Percentiles rank a stretch among this genome's conserved stretches.
phyloP scores from a whole-genome alignment of 1,140 invertebrate species.

The Sarcophaga peregrina region DNA sequence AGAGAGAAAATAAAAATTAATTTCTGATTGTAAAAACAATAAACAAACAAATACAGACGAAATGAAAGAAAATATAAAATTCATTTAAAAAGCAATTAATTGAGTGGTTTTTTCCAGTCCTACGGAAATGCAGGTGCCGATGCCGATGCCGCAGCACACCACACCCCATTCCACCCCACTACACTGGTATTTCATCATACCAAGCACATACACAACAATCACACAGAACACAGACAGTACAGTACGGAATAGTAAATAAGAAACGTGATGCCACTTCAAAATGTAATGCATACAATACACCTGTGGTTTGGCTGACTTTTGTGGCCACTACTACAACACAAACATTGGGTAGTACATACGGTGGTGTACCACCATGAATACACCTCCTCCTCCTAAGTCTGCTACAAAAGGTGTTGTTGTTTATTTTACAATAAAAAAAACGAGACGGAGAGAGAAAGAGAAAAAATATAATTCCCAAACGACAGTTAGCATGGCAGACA shows the following conservation, averaged over 20 bases:
- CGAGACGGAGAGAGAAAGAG: too few relatives aligned
- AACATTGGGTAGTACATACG: neutral
- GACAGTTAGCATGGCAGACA: too few relatives aligned
- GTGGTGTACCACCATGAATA: neutral
- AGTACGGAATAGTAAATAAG: neutral
- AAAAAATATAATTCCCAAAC: too few relatives aligned
- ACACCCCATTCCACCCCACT: neutral
- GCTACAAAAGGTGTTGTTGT: slow-evolving; percentile 6
- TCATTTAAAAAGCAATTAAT: slow-evolving; percentile 17
- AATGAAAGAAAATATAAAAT: neutral
- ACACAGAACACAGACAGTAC: too few relatives aligned
- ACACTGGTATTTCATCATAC: neutral
- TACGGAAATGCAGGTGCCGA: slow-evolving; percentile 18
- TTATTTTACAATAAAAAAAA: neutral
- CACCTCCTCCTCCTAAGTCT: neutral
- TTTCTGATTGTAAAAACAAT: slow-evolving; percentile 2
- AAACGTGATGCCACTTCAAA: slow-evolving; percentile 38
- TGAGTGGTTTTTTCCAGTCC: neutral
- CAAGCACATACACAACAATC: neutral
- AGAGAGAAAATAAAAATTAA: slow-evolving; percentile 35
- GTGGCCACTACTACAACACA: slow-evolving; percentile 27
- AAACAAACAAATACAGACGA: neutral
- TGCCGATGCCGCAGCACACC: neutral
- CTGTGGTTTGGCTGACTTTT: slow-evolving; percentile 37
- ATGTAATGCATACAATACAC: slow-evolving; percentile 16